Evolutionary conservation across 2,888 invertebrate species (phyloP).

Genomic region (Vanessa cardui): DNA sequence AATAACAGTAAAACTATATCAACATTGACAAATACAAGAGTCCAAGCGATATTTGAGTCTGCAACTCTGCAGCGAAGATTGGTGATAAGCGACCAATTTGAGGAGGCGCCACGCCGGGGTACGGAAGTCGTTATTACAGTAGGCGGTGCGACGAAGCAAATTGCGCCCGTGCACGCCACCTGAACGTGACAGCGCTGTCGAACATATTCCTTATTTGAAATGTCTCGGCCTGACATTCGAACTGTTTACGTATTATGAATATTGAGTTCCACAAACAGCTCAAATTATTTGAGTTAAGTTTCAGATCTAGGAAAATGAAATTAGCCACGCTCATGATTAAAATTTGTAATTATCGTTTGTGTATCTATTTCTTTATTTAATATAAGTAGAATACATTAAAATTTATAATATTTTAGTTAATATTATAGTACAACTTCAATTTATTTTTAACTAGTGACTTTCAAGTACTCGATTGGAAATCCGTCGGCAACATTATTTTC

Average conservation of each 20-base stretch:
- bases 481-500: no score
- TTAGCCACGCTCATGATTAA: no score
- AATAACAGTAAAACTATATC: background rate
- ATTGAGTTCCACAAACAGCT: conserved; percentile 31
- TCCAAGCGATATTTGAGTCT: conserved; percentile 75
- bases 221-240: conserved; percentile 72
- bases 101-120: conserved; percentile 81
- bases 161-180: conserved; percentile 80
- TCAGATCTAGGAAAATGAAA: no score
- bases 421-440: no score
- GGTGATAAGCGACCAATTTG: conserved; percentile 83
- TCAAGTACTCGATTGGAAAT: no score
- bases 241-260: conserved; percentile 55
- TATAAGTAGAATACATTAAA: no score
- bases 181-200: conserved; percentile 81
- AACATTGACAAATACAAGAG: conserved; percentile 76
- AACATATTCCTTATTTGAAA: conserved; percentile 80
- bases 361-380: no score
- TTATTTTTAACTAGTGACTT: no score
- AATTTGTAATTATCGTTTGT: no score
- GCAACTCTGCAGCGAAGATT: conserved; percentile 67
- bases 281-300: background rate
- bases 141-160: conserved; percentile 79
- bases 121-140: conserved; percentile 83
- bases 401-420: no score